Base-by-base conservation (phyloP, 2,888 invertebrate genomes). In the Hyposoter didymator region DNA sequence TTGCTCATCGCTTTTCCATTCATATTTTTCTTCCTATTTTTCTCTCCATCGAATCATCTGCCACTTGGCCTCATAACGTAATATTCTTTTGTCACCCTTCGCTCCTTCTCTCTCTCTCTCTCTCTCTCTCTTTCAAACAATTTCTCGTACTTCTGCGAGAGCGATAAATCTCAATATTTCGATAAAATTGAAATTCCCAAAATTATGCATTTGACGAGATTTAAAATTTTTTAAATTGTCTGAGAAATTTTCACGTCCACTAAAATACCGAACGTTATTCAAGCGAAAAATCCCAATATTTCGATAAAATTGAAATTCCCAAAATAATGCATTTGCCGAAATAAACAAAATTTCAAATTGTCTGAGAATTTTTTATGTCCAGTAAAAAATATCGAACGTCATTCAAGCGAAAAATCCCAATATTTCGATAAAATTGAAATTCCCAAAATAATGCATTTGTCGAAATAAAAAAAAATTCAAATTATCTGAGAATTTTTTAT, bases 1-100 rank as follows among this genome's bases (percentile, higher is more conserved):
- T 8, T 52, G 8, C 14, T 80, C n/a, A n/a, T n/a, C 75, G 75
- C 75, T 47, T 85, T 86, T 76, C 69, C 76, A 62, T 82, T 75
- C 69, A 80, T 73, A 73, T 76, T 78, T 81, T 78, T 32, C 52
- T 82, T 64, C 19, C 22, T 64, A 69, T 52, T 62, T 73, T 43
- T 45, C 49, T 64, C 39, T 19, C 43, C 10, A 10, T 19, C 14
- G 22, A 59, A 59, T 35, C 22, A 73, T 72, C 43, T 52, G 59
- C 19, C 47, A 62, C 66, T 67, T 28, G 62, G 62, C 28, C 59
- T 78, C 62, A 2, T 75, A 43, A 72, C 74, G 35, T 47, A 52
- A 79, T 76, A 75, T 73, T 62, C 66, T 62, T 82, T 17, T 70
- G 52, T 52, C 35, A 32, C 72, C 52, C 62, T 32, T 67, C 59